Evolutionary conservation across 2,797 vertebrate genomes (phyloP).

Genomic region (Chelidonichthys spinosus): DNA sequence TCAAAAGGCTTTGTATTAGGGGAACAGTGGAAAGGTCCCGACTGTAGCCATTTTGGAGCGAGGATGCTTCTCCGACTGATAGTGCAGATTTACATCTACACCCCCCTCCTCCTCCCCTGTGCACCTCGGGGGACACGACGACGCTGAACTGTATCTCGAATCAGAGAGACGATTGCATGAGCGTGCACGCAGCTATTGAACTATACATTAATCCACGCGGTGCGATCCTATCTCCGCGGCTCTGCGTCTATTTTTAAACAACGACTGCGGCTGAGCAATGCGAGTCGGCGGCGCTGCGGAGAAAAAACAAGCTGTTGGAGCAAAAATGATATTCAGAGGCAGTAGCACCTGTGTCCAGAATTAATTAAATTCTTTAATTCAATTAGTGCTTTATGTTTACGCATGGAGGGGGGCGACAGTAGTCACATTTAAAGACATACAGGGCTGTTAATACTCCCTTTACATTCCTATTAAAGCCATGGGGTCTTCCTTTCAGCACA

Average conservation of each 20-base stretch:
- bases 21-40: constrained; percentile 51
- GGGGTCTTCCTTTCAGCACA: constrained; percentile 25
- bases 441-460: constrained; percentile 16
- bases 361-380: constrained; percentile 45
- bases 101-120: neutral
- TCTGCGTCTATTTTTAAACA: constrained; percentile 28
- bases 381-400: constrained; percentile 38
- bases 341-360: constrained; percentile 45
- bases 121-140: constrained; percentile 25
- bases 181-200: constrained; percentile 40
- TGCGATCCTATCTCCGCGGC: constrained; percentile 44
- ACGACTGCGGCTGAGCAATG: constrained; percentile 17
- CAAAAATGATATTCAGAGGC: constrained; percentile 49
- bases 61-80: constrained; percentile 43
- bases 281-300: neutral
- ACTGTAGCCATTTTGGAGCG: constrained; percentile 58
- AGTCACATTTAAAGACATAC: constrained; percentile 14
- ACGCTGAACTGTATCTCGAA: constrained; percentile 40
- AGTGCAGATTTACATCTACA: constrained; percentile 65
- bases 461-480: constrained; percentile 25
- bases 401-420: constrained; percentile 8
- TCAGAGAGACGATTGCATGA: constrained; percentile 50
- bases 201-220: constrained; percentile 47
- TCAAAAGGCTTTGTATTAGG: constrained; percentile 68
- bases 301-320: constrained; percentile 50